Percentiles rank a stretch among this genome's conserved stretches.
Conservation (phyloP, 2,113 vertebrate species). For the Boleophthalmus pectinirostris region DNA sequence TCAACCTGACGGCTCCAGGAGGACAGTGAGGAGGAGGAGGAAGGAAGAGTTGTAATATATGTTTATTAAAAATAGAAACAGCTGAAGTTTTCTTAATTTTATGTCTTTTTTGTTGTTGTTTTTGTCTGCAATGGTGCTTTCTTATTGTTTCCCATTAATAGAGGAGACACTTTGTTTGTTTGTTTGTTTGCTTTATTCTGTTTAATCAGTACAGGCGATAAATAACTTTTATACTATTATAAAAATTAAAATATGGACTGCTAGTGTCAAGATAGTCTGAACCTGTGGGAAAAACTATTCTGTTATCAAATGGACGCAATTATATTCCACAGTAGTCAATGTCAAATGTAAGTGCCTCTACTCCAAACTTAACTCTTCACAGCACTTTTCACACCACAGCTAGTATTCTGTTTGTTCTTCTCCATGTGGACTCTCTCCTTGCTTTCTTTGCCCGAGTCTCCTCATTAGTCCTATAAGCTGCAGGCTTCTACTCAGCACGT, state of each 20-base stretch:
- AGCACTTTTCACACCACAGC: slow-evolving; percentile 16
- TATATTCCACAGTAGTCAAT: slow-evolving; percentile 43
- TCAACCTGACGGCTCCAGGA: neutral
- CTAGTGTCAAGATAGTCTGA: too few relatives aligned
- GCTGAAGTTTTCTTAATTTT: neutral
- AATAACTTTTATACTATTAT: too few relatives aligned
- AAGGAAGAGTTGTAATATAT: too few relatives aligned
- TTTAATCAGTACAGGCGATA: too few relatives aligned
- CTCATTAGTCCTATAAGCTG: slow-evolving; percentile 34
- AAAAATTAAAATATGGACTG: too few relatives aligned
- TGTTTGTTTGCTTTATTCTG: too few relatives aligned
- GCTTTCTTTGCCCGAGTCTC: slow-evolving; percentile 18
- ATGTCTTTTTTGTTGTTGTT: too few relatives aligned
- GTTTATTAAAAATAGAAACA: neutral
- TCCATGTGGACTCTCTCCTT: slow-evolving; percentile 26
- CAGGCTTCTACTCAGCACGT: slow-evolving; percentile 9
- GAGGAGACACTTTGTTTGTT: too few relatives aligned
- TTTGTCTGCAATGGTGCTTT: neutral
- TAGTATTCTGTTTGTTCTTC: neutral
- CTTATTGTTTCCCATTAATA: too few relatives aligned
- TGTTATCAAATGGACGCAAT: slow-evolving; percentile 49
- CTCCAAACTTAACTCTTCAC: slow-evolving; percentile 8
- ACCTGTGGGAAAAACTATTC: too few relatives aligned
- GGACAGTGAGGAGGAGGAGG: neutral
- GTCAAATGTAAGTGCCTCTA: slow-evolving; percentile 23